phyloP scores from a whole-genome alignment of 2,888 invertebrate species.

The Spialia ferax region DNA sequence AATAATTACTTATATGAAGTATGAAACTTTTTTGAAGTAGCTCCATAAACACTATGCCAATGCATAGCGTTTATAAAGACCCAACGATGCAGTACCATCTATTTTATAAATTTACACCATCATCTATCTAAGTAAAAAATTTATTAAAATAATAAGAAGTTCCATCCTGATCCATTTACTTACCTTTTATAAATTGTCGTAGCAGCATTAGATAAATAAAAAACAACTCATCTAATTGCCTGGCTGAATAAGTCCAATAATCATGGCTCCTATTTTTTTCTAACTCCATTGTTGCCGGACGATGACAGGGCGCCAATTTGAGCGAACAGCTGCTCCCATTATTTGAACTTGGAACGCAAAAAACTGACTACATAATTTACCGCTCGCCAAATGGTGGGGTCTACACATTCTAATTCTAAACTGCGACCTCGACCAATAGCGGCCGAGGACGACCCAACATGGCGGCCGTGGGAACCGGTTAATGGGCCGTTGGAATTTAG shows the following conservation, averaged over 20 bases:
- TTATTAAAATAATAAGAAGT: too few relatives aligned
- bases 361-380: conserved; percentile 79
- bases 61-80: too few relatives aligned
- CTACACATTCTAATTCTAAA: conserved; percentile 86
- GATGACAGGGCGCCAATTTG: conserved; percentile 54
- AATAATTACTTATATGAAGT: too few relatives aligned
- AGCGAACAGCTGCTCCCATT: conserved; percentile 70
- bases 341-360: conserved; percentile 78
- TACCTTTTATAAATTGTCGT: too few relatives aligned
- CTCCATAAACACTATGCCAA: too few relatives aligned
- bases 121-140: too few relatives aligned
- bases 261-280: conserved; percentile 52
- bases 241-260: conserved; percentile 43
- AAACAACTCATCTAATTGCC: conserved; percentile 46
- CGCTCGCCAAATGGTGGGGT: conserved; percentile 85
- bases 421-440: conserved; percentile 83
- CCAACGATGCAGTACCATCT: too few relatives aligned
- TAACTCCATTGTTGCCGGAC: conserved; percentile 54
- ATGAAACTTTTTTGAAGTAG: too few relatives aligned
- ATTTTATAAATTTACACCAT: too few relatives aligned
- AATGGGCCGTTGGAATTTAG: conserved; percentile 85
- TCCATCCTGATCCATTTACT: too few relatives aligned
- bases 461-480: conserved; percentile 86
- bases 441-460: conserved; percentile 83
- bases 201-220: conserved; percentile 41